Conservation (phyloP, 2,113 vertebrate species). For the Patagioenas fasciata region DNA sequence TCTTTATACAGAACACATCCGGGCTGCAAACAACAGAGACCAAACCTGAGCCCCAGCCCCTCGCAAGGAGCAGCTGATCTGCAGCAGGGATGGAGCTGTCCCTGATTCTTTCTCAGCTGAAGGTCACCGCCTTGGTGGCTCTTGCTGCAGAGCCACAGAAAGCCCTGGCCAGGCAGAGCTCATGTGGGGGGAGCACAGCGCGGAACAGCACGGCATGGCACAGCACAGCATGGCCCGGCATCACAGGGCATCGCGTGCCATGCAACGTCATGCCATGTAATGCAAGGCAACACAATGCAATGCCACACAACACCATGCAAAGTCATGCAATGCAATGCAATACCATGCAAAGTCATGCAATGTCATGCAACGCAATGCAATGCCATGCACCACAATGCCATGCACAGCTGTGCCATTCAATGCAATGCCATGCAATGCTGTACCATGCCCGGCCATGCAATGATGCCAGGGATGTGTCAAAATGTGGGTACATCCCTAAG, state of each 20-base stretch:
- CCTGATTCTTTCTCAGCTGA: background rate
- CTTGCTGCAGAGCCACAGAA: background rate
- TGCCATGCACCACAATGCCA: too few species aligned
- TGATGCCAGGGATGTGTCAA: background rate
- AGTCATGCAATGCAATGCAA: background rate
- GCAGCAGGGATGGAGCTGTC: background rate
- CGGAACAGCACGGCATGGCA: too few species aligned
- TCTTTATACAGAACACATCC: rapidly evolving
- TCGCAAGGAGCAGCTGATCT: background rate
- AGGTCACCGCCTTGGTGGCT: background rate
- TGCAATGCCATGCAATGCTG: too few species aligned
- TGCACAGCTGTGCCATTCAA: too few species aligned
- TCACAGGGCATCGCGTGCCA: background rate
- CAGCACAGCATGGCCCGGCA: too few species aligned
- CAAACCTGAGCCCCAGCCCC: rapidly evolving
- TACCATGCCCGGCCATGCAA: background rate
- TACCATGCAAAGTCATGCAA: background rate
- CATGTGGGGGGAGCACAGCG: too few species aligned
- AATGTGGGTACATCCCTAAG: background rate
- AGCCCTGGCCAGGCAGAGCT: background rate
- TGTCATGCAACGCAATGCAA: too few species aligned
- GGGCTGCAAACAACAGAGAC: background rate
- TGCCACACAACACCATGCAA: background rate
- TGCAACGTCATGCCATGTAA: too few species aligned
- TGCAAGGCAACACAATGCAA: background rate